These are phyloP conservation scores for Halictus ligatus DNA, from an alignment of 2,888 invertebrate genomes.

Conservation along the genomic window DNA sequence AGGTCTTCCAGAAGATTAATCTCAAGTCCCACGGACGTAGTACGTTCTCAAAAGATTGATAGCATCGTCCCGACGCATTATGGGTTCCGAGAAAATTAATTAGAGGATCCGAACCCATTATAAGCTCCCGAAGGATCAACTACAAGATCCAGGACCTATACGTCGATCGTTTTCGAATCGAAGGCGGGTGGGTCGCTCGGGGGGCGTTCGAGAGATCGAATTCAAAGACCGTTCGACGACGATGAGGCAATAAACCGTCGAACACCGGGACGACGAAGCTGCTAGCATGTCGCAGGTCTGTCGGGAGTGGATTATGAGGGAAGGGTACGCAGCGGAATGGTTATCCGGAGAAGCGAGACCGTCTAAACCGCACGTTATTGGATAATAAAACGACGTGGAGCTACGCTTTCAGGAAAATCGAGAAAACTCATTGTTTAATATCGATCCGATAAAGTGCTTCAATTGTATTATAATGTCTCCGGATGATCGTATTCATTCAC, in stretches of 20 bases:
- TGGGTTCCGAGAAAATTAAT: not conserved
- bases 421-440: slow-evolving; percentile 3
- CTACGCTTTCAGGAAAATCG: not conserved
- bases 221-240: not conserved
- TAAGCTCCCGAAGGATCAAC: not conserved
- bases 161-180: not conserved
- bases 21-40: not conserved
- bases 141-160: not conserved
- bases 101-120: not conserved
- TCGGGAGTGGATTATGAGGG: slow-evolving; percentile 34
- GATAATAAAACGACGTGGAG: slow-evolving; percentile 20
- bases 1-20: not conserved
- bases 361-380: slow-evolving; percentile 36
- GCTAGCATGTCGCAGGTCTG: not conserved
- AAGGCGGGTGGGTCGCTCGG: not conserved
- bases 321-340: slow-evolving; percentile 22
- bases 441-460: not conserved
- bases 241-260: slow-evolving; percentile 1
- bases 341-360: not conserved
- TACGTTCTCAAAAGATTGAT: not conserved
- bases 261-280: not conserved
- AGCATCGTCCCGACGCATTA: not conserved
- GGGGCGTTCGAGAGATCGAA: not conserved
- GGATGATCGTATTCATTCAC: not conserved
- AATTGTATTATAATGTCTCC: not conserved